phyloP scores from a whole-genome alignment of 2,113 vertebrate species.

The Syrrhaptes paradoxus region DNA sequence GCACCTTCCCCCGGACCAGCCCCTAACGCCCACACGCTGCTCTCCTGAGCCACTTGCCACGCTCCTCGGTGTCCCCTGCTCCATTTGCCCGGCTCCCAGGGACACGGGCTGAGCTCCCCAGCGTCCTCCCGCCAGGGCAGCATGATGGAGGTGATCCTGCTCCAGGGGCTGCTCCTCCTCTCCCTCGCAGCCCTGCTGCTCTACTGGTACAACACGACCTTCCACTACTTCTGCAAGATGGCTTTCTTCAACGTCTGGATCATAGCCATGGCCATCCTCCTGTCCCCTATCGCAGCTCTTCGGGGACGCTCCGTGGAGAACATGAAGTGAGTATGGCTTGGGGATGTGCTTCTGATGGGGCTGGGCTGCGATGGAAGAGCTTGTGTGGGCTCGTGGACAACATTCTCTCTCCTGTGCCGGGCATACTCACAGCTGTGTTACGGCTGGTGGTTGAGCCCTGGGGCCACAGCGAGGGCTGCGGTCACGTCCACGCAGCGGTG shows the following conservation, averaged over 20 bases:
- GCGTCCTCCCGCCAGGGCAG: accelerated
- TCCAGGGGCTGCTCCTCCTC: background rate
- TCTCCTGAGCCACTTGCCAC: background rate
- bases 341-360: background rate
- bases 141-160: background rate
- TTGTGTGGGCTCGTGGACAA: background rate
- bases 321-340: conserved; percentile 74
- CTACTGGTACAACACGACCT: background rate
- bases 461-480: background rate
- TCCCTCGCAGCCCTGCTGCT: conserved; percentile 2
- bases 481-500: background rate
- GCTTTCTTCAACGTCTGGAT: conserved; percentile 56
- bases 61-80: background rate
- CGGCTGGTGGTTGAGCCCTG: background rate
- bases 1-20: background rate
- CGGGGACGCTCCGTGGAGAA: conserved; percentile 79
- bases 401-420: background rate
- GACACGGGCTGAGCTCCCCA: background rate
- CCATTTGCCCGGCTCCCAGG: background rate
- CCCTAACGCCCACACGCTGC: background rate
- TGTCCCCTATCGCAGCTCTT: background rate
- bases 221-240: conserved; percentile 38
- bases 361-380: background rate
- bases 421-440: accelerated
- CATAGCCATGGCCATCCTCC: background rate